Percentiles rank a stretch among this genome's conserved stretches.
phyloP scores from a whole-genome alignment of 2,113 vertebrate species.

The Nipponia nippon region DNA sequence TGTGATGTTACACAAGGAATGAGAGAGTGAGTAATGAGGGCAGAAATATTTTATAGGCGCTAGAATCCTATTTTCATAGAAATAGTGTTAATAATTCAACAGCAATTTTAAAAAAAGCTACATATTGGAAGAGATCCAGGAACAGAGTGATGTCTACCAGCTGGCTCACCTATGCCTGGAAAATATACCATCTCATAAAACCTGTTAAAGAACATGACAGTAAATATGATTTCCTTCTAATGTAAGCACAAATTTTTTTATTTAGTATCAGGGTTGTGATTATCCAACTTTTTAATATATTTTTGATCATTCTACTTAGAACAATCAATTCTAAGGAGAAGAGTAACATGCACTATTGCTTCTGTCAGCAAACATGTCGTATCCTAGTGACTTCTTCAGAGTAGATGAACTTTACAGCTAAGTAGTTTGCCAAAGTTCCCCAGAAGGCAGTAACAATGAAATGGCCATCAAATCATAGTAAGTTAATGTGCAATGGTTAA shows the following conservation, averaged over 20 bases:
- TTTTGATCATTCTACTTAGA: background rate
- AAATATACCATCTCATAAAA: background rate
- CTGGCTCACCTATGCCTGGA: background rate
- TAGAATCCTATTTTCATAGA: background rate
- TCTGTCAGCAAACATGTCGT: background rate
- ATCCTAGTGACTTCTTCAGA: background rate
- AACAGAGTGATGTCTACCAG: background rate
- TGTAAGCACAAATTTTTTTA: background rate
- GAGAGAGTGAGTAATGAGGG: background rate
- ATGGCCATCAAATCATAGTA: background rate
- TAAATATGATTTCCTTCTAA: background rate
- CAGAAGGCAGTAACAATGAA: background rate
- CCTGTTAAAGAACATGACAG: background rate
- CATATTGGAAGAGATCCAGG: background rate
- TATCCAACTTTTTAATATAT: background rate
- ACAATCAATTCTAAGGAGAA: background rate
- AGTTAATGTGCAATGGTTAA: background rate
- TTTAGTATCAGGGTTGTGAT: background rate
- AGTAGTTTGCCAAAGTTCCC: background rate
- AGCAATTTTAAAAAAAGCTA: background rate
- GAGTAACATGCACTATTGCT: background rate
- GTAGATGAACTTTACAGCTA: background rate
- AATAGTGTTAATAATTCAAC: background rate
- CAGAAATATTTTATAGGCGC: background rate
- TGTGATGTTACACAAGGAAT: background rate